Conservation (phyloP, 2,113 vertebrate species). For the Haplochromis burtoni region DNA sequence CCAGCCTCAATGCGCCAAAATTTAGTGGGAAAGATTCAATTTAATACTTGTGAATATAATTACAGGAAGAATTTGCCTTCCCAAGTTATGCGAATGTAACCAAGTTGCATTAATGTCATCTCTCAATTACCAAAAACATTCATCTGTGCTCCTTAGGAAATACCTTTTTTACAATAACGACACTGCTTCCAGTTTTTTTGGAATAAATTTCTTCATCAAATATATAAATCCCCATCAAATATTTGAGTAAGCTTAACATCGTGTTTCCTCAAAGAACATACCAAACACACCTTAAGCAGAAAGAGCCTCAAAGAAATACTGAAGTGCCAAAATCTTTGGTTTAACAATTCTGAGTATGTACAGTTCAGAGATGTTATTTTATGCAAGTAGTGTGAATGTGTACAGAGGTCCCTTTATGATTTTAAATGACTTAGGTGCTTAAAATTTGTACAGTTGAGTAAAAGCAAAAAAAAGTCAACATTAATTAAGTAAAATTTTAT, state of each 20-base stretch:
- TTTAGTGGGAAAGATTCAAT: background rate
- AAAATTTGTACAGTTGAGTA: background rate
- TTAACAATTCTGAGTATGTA: background rate
- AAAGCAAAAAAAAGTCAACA: background rate
- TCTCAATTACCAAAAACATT: background rate
- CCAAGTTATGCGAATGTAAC: background rate
- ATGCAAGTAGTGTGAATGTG: background rate
- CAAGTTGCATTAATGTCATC: background rate
- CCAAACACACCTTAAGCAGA: background rate
- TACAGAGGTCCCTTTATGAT: background rate
- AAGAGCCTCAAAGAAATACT: background rate
- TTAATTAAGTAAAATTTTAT: constrained; percentile 65
- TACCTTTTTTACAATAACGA: background rate
- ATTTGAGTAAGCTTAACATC: background rate
- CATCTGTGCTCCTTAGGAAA: background rate
- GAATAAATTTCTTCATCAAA: background rate
- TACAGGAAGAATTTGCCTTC: background rate
- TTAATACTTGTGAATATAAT: background rate
- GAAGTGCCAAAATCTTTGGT: background rate
- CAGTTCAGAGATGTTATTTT: background rate
- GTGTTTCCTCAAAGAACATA: background rate
- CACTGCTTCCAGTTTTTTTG: background rate
- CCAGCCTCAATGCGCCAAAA: background rate
- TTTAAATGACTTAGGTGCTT: background rate
- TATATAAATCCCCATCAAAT: background rate